A percentile compares a stretch with the other conserved stretches of the same genome.
Evolutionary conservation across 1,140 invertebrate genomes (phyloP).

Genomic region (Portunus trituberculatus): DNA sequence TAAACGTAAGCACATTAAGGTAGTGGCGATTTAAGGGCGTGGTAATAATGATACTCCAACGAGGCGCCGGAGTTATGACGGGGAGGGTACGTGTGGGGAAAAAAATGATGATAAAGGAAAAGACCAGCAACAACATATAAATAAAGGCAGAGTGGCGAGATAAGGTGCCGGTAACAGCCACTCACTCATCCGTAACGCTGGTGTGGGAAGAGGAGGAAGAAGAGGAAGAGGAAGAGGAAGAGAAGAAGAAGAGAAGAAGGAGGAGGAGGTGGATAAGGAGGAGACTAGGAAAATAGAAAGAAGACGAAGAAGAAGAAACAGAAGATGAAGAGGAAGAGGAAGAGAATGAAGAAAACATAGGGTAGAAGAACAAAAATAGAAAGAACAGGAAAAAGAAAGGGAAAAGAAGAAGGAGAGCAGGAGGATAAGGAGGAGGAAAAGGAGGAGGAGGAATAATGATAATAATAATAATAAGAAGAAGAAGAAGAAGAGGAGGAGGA

Average conservation of each 20-base stretch:
- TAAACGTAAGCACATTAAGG: too few species aligned
- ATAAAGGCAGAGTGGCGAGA: too few species aligned
- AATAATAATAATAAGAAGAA: neutral
- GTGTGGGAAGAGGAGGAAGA: neutral
- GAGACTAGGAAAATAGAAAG: neutral
- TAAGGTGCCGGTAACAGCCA: neutral
- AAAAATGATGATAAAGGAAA: too few species aligned
- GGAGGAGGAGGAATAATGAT: neutral
- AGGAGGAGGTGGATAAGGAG: too few species aligned
- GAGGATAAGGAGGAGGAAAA: neutral
- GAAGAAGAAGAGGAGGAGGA: neutral
- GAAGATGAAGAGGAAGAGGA: neutral
- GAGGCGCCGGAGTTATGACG: too few species aligned
- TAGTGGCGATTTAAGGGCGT: too few species aligned
- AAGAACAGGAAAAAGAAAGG: neutral
- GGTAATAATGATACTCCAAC: too few species aligned
- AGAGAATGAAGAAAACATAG: too few species aligned
- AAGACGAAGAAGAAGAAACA: neutral
- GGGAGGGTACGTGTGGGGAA: too few species aligned
- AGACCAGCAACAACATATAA: too few species aligned
- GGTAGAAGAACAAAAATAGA: neutral
- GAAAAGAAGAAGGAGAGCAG: too few species aligned
- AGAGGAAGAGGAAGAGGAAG: neutral
- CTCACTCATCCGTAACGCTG: neutral
- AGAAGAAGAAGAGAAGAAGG: too few species aligned